These are phyloP conservation scores for Valencia hispanica DNA, from an alignment of 2,797 vertebrate species.

Conservation along the genomic window DNA sequence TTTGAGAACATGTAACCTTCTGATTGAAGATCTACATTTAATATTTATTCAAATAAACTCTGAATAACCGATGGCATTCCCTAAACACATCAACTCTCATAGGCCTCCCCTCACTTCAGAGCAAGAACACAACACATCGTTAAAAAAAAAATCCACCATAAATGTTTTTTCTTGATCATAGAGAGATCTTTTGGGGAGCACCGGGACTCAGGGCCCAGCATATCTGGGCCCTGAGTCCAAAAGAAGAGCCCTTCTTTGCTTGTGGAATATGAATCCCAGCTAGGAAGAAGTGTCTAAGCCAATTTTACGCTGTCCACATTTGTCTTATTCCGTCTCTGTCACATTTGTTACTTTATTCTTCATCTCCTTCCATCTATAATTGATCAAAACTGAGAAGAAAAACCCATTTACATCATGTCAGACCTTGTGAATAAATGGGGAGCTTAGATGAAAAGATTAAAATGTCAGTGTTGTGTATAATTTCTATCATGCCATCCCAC, in stretches of 20 bases:
- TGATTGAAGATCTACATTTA: background rate
- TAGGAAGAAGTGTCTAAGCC: background rate
- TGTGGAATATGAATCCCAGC: background rate
- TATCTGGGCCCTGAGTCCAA: background rate
- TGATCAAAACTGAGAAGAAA: slow-evolving; percentile 41
- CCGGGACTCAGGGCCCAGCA: background rate
- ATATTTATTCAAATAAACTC: background rate
- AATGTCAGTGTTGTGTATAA: slow-evolving; percentile 75
- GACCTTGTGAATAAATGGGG: slow-evolving; percentile 63
- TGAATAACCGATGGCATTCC: background rate
- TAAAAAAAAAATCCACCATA: background rate
- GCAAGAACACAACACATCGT: background rate
- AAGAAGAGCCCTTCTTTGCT: too few species aligned
- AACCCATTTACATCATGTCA: slow-evolving; percentile 64
- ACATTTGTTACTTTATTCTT: slow-evolving; percentile 27
- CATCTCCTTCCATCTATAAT: slow-evolving; percentile 41
- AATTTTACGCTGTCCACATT: background rate
- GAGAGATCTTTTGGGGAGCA: background rate
- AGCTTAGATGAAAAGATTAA: slow-evolving; percentile 60
- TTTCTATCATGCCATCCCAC: slow-evolving; percentile 60
- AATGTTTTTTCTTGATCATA: background rate
- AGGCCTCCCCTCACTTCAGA: background rate
- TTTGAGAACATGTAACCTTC: background rate
- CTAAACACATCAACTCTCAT: background rate
- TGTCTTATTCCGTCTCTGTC: slow-evolving; percentile 6